These are phyloP conservation scores for Catostomus latipinnis DNA, from an alignment of 2,797 vertebrate genomes.

Conservation along the genomic window DNA sequence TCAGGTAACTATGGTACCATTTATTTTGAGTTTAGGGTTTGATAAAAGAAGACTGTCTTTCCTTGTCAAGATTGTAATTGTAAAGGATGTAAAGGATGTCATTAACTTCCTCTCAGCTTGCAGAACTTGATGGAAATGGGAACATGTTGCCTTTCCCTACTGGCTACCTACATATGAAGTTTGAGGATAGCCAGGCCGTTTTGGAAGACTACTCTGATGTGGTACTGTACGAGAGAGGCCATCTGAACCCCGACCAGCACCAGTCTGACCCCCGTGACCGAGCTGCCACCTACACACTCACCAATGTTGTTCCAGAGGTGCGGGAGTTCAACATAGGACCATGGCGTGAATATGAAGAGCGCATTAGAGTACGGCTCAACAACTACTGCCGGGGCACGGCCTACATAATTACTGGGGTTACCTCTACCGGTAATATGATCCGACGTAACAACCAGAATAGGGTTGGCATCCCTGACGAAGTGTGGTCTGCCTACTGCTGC, in stretches of 20 bases:
- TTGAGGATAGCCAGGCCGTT: conserved; percentile 75
- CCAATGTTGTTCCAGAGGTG: conserved; percentile 75
- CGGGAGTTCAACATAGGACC: conserved; percentile 74
- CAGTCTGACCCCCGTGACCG: conserved; percentile 73
- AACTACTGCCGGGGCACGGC: conserved; percentile 74
- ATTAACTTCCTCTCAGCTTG: conserved; percentile 61
- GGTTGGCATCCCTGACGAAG: conserved; percentile 72
- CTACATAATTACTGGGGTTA: conserved; percentile 73
- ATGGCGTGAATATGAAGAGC: conserved; percentile 70
- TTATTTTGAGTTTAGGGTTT: neutral
- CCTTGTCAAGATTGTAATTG: neutral
- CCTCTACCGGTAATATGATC: conserved; percentile 72
- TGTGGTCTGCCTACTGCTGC: conserved; percentile 79
- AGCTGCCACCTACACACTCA: conserved; percentile 74
- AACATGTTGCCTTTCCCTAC: conserved; percentile 77
- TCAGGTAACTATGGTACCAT: conserved; percentile 63
- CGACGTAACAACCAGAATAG: conserved; percentile 76
- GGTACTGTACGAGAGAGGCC: conserved; percentile 73
- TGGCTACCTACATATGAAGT: conserved; percentile 78
- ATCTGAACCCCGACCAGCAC: conserved; percentile 77
- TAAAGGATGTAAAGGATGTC: neutral
- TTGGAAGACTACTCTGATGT: conserved; percentile 75
- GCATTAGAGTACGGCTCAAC: conserved; percentile 72
- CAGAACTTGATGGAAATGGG: conserved; percentile 74
- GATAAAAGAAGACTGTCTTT: neutral